Evolutionary conservation across 2,797 vertebrate genomes (phyloP), one percentile per base, ranked within the genome.

Genomic region (Mastacembelus armatus): DNA sequence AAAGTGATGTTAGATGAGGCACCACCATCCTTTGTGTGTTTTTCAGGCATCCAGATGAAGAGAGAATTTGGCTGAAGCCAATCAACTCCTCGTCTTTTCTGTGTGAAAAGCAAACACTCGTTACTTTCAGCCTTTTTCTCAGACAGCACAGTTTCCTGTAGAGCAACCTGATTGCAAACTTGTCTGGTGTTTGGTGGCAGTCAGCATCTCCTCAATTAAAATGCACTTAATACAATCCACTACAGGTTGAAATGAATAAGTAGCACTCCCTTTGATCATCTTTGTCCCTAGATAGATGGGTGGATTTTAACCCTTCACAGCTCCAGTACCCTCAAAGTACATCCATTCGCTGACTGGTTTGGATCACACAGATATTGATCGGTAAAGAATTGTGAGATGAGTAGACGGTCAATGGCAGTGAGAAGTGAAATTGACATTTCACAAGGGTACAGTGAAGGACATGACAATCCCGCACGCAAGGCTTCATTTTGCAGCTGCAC

Each of bases 151-250:
- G 10, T 33, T 39, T 26, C 24, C 40, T 43, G 33, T 52, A 12
- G 39, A 47, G 40, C 18, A 27, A 65, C 60, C 57, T 61, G 55
- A 78, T 69, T 71, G 50, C 29, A 75, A 68, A 77, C 38, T 32
- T 77, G 48, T 22, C 49, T 42, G 3, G 57, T 60, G 54, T 77
- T 82, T 75, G 71, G 69, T 80, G 73, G 78, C 74, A 72, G 79
- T 85, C 81, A 83, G 66, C 81, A 84, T 66, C 48, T 72, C 70
- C 62, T 78, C 71, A 74, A 77, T 85, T 85, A 84, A 65, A 58
- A 32, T 61, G 60, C 84, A 75, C 77, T 89, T 83, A 77, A 72
- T 83, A 60, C 58, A 82, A 77, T 81, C 73, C 61, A 83, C 51
- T 84, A 14, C 8, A 66, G 64, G 57, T 74, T 49, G 38, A 84